Base-by-base conservation (phyloP, 2,113 vertebrate species). In the Stomatorhinus ivindoensis region DNA sequence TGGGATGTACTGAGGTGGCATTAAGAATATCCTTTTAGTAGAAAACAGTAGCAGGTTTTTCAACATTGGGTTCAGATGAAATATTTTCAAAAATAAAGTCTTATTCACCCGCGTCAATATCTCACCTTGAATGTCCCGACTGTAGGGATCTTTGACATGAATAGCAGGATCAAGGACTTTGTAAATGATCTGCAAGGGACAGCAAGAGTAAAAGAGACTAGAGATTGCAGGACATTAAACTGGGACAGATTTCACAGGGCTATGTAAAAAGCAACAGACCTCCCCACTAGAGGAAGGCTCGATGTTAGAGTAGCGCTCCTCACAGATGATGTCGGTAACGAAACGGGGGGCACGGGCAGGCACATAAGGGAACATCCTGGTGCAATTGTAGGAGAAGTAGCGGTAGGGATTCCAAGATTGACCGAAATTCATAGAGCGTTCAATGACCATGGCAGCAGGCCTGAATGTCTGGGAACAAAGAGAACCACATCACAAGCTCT, bases 141-240 rank as follows among this genome's bases (percentile, higher is more conserved):
- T 97, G 92, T 98, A 97, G 4, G 96, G 97, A 91, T 97, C 97
- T 50, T 94, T 96, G 88, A 97, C 95, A 0, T 94, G 94, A 89
- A 98, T 95, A 58, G 96, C 94, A 42, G 97, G 96, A 90, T 98
- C 97, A 91, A 98, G 92, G 80, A 98, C 97, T 94, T 97, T 97
- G 92, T 97, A 98, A 93, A 98, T 97, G 13, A 99, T 97, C 97
- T 98, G 86, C 0, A 91, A 91, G 35, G 7, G 21, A 87, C 0
- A 91, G 0, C 89, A 51, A 73, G 44, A 84, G 46, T 46, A 4
- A 91, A 55, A 76, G 83, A 17, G 89, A 0, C 35, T 83, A 13
- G 73, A 80, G 80, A 82, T 65, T 15, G 31, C 13, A 42, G 73
- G n/a, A 53, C 17, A 27, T 50, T 17, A 84, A 27, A 9, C 19